A percentile compares a stretch with the other conserved stretches of the same genome.
These are phyloP conservation scores for Masnerella sp. DNA, from an alignment of 2,888 invertebrate species.

Conservation along the genomic window DNA sequence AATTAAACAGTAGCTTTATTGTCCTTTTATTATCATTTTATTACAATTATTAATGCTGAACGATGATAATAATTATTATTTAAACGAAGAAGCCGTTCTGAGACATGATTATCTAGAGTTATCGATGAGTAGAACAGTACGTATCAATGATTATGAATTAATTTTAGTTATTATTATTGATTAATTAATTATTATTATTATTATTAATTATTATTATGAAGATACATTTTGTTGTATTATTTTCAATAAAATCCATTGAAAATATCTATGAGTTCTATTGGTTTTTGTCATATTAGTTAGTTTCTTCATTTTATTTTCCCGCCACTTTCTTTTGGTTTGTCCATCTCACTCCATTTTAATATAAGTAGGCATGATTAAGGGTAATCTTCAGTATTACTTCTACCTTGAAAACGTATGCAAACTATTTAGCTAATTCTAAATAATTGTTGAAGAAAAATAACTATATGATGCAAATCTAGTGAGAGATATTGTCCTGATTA, in stretches of 20 bases:
- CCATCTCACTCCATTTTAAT: not conserved
- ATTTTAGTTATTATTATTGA: constrained; percentile 73
- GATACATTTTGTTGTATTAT: constrained; percentile 78
- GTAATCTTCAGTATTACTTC: too few relatives aligned
- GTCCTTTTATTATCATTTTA: constrained; percentile 68
- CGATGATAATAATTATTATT: constrained; percentile 67
- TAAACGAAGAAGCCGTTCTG: constrained; percentile 73
- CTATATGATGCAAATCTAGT: too few relatives aligned
- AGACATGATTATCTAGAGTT: constrained; percentile 75
- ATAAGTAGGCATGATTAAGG: too few relatives aligned
- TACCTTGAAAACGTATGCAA: too few relatives aligned
- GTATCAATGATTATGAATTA: constrained; percentile 77
- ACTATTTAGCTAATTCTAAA: too few relatives aligned
- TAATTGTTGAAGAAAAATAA: too few relatives aligned
- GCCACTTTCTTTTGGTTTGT: not conserved
- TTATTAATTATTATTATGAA: constrained; percentile 72
- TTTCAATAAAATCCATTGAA: constrained; percentile 78
- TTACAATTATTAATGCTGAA: constrained; percentile 63
- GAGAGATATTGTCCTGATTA: too few relatives aligned
- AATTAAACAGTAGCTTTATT: constrained; percentile 68
- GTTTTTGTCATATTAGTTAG: constrained; percentile 48
- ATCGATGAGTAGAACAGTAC: constrained; percentile 74
- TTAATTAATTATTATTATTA: constrained; percentile 67
- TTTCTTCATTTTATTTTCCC: constrained; percentile 14
- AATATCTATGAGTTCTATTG: constrained; percentile 68